Base-by-base conservation (phyloP, 1,140 invertebrate species). In the Carcinoscorpius rotundicauda region DNA sequence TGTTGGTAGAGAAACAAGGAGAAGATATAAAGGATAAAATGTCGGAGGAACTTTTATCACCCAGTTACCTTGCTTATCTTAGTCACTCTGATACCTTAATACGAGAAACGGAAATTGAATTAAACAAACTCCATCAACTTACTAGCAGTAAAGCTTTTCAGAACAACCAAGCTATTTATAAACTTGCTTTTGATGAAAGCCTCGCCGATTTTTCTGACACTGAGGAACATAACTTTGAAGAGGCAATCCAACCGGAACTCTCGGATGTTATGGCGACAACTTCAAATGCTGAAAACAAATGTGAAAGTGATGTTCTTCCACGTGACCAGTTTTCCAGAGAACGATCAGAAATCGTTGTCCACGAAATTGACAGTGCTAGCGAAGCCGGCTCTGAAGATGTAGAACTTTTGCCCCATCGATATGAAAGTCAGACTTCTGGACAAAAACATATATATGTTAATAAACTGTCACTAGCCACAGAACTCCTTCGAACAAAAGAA, bases 321-420 rank as follows among this genome's bases (percentile, higher is more conserved):
- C 6, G 10, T 6, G 8, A 48, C 9, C 6, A 60, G 6, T n/a
- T n/a, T 60, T 60, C 29, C 6, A 6, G 63, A 58, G 61, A 57
- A 29, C 61, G 62, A 65, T 51, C 53, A n/a, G 69, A 71, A 64
- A 71, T 71, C 2, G 49, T 67, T 4, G 58, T 71, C 5, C 67
- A 71, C 51, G 69, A 71, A 64, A 59, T 62, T 6, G 69, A 70
- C 29, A 66, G 60, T 59, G 61, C 49, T 4, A 67, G 65, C 58
- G 69, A 71, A 49, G 68, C 68, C 48, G 69, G 69, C 49, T 69
- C 67, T 49, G 69, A 71, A 66, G 69, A 71, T 58, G 64, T 71
- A 0, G 69, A 71, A 49, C 53, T 68, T 49, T 64, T 71, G n/a
- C 61, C 65, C 5, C 69, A 71, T 61, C 49, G 67, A 5, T 71